Conservation (phyloP, 1,140 invertebrate species). For the Phymastichus coffea region DNA sequence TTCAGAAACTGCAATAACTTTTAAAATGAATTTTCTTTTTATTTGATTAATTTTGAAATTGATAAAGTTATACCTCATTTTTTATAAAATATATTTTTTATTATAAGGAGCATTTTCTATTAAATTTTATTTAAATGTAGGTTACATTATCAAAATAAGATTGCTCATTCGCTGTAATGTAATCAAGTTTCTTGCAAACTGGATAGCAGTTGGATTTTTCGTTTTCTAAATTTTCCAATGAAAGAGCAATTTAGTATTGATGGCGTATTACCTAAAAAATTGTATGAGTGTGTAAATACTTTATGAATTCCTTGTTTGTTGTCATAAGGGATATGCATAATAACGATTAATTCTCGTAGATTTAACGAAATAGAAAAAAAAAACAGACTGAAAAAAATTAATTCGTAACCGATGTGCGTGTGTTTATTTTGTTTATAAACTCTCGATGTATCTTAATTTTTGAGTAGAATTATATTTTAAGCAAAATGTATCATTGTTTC, state of each 20-base stretch:
- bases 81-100: not conserved
- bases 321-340: slow-evolving; percentile 14
- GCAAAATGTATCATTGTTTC: not conserved
- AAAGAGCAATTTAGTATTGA: slow-evolving; percentile 11
- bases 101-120: no score
- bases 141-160: not conserved
- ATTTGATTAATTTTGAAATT: not conserved
- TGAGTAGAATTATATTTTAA: slow-evolving; percentile 3
- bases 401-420: slow-evolving; percentile 19
- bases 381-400: slow-evolving; percentile 29
- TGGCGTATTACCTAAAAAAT: slow-evolving; percentile 6
- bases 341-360: slow-evolving; percentile 7
- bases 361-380: slow-evolving; percentile 16
- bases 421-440: slow-evolving; percentile 22
- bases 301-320: slow-evolving; percentile 18
- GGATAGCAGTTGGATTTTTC: not conserved
- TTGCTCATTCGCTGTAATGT: not conserved
- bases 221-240: slow-evolving; percentile 1
- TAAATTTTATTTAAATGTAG: slow-evolving; percentile 2
- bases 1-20: not conserved
- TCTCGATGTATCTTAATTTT: slow-evolving; percentile 23
- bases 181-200: slow-evolving; percentile 2
- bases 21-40: not conserved
- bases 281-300: slow-evolving; percentile 25
- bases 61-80: not conserved